Conservation (phyloP, 2,797 vertebrate genomes). For the Harpagifer antarcticus region DNA sequence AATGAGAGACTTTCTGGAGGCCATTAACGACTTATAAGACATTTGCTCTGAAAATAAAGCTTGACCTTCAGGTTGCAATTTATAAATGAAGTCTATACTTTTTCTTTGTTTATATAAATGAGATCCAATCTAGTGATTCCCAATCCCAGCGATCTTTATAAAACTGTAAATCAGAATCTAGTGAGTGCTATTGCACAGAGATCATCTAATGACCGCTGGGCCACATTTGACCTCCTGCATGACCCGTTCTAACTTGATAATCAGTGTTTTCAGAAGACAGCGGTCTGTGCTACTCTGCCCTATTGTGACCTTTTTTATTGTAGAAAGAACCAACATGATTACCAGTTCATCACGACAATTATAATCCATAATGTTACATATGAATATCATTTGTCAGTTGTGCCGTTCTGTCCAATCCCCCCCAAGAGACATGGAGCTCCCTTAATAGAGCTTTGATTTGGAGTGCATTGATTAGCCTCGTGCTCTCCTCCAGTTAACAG, state of each 20-base stretch:
- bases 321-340: conserved; percentile 58
- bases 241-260: conserved; percentile 55
- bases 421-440: conserved; percentile 36
- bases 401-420: conserved; percentile 24
- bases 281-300: conserved; percentile 65
- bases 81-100: conserved; percentile 50
- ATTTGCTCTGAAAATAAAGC: conserved; percentile 68
- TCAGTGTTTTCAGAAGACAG: conserved; percentile 60
- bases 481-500: conserved; percentile 60
- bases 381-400: conserved; percentile 75
- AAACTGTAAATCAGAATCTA: conserved; percentile 58
- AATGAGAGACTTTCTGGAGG: conserved; percentile 65
- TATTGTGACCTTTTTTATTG: conserved; percentile 67
- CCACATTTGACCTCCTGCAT: conserved; percentile 73
- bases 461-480: conserved; percentile 74
- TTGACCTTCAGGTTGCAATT: conserved; percentile 50
- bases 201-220: conserved; percentile 85
- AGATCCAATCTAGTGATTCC: conserved; percentile 44
- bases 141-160: conserved; percentile 35
- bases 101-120: conserved; percentile 61
- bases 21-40: conserved; percentile 54
- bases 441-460: conserved; percentile 72
- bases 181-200: conserved; percentile 76
- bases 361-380: conserved; percentile 79
- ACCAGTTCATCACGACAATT: conserved; percentile 76